A percentile compares a stretch with the other conserved stretches of the same genome.
Evolutionary conservation across 2,888 invertebrate species (phyloP).

Genomic region (Leptothorax acervorum): DNA sequence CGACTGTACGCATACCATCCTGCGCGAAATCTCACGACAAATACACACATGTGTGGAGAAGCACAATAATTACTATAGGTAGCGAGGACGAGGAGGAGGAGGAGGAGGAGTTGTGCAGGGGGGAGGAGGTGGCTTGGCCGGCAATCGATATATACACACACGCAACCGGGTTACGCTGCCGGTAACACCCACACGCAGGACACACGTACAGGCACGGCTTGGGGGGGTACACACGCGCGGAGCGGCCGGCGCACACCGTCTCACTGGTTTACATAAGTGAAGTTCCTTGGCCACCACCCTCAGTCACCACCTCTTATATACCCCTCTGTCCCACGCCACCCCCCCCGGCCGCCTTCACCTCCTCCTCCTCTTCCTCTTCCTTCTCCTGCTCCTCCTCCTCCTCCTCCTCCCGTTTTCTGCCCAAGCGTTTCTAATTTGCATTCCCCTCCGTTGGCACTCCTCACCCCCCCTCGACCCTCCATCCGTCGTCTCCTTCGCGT

Average conservation of each 20-base stretch:
- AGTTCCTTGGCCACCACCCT: slow-evolving; percentile 83
- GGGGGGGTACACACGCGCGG: slow-evolving; percentile 67
- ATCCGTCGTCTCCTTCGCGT: slow-evolving; percentile 71
- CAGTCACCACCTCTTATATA: slow-evolving; percentile 78
- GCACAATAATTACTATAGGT: slow-evolving; percentile 83
- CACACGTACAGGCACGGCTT: slow-evolving; percentile 45
- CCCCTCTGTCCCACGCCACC: slow-evolving; percentile 68
- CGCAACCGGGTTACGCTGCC: slow-evolving; percentile 68
- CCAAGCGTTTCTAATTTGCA: slow-evolving; percentile 85
- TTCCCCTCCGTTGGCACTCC: slow-evolving; percentile 84
- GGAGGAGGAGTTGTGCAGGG: neutral
- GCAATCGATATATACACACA: slow-evolving; percentile 85
- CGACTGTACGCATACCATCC: slow-evolving; percentile 75
- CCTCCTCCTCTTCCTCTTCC: slow-evolving; percentile 36
- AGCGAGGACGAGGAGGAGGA: slow-evolving; percentile 63
- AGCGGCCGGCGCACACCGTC: slow-evolving; percentile 74
- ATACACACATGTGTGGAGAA: slow-evolving; percentile 82
- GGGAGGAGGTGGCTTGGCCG: slow-evolving; percentile 79
- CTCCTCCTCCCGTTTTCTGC: slow-evolving; percentile 80
- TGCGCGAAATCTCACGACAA: slow-evolving; percentile 82
- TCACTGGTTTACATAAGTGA: slow-evolving; percentile 83
- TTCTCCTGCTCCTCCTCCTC: slow-evolving; percentile 51
- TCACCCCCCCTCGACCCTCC: slow-evolving; percentile 68
- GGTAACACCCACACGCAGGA: slow-evolving; percentile 61
- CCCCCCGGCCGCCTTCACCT: slow-evolving; percentile 64